phyloP scores from a whole-genome alignment of 2,888 invertebrate genomes.

The Ctenicera cuprea region DNA sequence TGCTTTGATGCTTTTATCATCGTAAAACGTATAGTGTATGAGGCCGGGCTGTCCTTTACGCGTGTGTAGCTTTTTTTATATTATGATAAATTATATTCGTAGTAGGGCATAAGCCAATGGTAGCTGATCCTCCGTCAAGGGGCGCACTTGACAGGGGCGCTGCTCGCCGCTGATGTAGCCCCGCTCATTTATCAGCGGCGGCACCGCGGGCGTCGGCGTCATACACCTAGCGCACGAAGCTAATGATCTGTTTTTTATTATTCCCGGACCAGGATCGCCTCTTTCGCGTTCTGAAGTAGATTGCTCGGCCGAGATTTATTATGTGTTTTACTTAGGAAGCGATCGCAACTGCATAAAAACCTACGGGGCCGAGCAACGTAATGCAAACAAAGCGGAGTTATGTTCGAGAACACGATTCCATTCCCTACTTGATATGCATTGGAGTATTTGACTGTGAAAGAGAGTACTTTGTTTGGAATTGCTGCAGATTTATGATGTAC shows the following conservation, averaged over 20 bases:
- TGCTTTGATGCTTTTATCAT: slow-evolving; percentile 25
- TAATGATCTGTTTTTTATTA: slow-evolving; percentile 55
- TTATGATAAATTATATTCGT: slow-evolving; percentile 56
- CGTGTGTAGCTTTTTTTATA: slow-evolving; percentile 45
- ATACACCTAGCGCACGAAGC: slow-evolving; percentile 52
- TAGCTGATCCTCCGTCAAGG: slow-evolving; percentile 53
- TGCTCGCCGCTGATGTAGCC: slow-evolving; percentile 52
- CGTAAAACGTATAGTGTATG: slow-evolving; percentile 25
- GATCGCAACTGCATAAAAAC: slow-evolving; percentile 47
- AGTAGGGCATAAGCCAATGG: slow-evolving; percentile 51
- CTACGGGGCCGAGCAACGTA: slow-evolving; percentile 28
- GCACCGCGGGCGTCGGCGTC: slow-evolving; percentile 53
- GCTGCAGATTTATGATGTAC: slow-evolving; percentile 44
- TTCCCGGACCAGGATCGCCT: slow-evolving; percentile 43
- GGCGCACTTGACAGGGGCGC: slow-evolving; percentile 55
- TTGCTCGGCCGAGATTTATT: slow-evolving; percentile 51
- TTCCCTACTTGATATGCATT: slow-evolving; percentile 53
- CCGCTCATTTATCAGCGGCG: slow-evolving; percentile 56
- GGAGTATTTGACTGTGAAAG: slow-evolving; percentile 49
- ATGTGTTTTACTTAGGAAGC: slow-evolving; percentile 47
- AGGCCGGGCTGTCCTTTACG: slow-evolving; percentile 20
- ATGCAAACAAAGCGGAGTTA: slow-evolving; percentile 48
- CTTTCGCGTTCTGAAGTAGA: slow-evolving; percentile 45
- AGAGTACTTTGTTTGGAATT: slow-evolving; percentile 49
- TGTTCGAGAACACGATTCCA: slow-evolving; percentile 42